Evolutionary conservation across 2,113 vertebrate species (phyloP), one percentile per base, ranked within the genome.

Genomic region (Pitta sordida): DNA sequence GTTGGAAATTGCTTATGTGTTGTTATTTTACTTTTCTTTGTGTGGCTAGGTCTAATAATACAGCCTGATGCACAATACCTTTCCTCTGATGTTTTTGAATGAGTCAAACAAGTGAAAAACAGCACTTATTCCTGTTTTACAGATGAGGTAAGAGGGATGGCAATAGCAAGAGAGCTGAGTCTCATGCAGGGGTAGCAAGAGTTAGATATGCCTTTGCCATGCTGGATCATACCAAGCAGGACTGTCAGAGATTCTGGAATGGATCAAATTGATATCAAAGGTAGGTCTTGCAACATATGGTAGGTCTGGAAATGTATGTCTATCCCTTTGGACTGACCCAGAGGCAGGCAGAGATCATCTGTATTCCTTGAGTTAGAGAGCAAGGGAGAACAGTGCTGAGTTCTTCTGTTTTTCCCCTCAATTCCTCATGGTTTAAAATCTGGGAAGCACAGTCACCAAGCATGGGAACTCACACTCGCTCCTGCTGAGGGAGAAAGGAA

Each of bases 241-340:
- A 5, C 20, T 55, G 52, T 5, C 26, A 29, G 67, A 15, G 53
- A 44, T 22, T 52, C 53, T 70, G 63, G 8, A 58, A 5, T 80
- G 58, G 9, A 29, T 36, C 29, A 62, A 71, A 55, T 26, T 67
- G 46, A 55, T 46, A 44, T 8, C 48, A 24, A 48, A 75, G 56
- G 17, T 29, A 27, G 5, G 10, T 34, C 44, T 68, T 79, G 36
- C 21, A n/a, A 39, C 21, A 43, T 24, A 6, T 15, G 26, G 9
- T 32, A 6, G 46, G 26, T 36, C 55, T 51, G n/a, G 26, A 34
- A 17, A 4, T 2, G 21, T 27, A 4, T 0, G 0, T 29, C 29
- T 8, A 2, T 19, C n/a, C 17, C 18, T 51, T 67, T n/a, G 32
- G 39, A 20, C 12, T n/a, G 53, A 52, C 22, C 14, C 41, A 56